A percentile compares a stretch with the other conserved stretches of the same genome.
These are phyloP conservation scores for Knipowitschia caucasica DNA, from an alignment of 2,797 vertebrate genomes.

Conservation along the genomic window DNA sequence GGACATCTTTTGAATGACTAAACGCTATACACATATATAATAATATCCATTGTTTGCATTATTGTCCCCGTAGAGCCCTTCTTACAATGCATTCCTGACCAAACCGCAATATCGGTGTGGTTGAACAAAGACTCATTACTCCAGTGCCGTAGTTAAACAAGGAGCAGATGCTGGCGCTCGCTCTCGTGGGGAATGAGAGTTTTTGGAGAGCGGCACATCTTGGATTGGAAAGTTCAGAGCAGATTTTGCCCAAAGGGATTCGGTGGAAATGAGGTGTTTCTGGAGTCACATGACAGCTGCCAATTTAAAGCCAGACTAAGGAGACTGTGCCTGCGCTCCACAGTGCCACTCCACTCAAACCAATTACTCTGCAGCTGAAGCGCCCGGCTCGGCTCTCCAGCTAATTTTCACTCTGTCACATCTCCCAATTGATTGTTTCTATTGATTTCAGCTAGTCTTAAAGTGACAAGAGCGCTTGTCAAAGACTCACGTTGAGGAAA, in stretches of 20 bases:
- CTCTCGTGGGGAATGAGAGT: constrained; percentile 13
- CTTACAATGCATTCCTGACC: constrained; percentile 14
- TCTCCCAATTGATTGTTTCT: constrained; percentile 33
- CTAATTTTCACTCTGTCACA: constrained; percentile 38
- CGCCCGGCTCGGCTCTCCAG: constrained; percentile 10
- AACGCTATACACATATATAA: no score
- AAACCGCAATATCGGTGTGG: constrained; percentile 22
- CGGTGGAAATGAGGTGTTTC: constrained; percentile 12
- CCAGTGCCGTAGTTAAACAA: constrained; percentile 25
- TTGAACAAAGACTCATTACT: constrained; percentile 21
- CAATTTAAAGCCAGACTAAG: constrained; percentile 24
- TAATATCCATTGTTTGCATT: constrained; percentile 17
- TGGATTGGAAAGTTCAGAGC: constrained; percentile 28
- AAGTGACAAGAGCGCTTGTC: constrained; percentile 16
- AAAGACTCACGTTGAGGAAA: constrained; percentile 10
- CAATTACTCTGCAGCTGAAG: constrained; percentile 36
- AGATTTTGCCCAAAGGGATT: constrained; percentile 22
- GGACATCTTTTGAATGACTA: no score
- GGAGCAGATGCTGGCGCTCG: background rate
- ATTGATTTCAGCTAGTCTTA: constrained; percentile 36
- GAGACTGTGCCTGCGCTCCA: constrained; percentile 7
- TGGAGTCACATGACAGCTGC: constrained; percentile 33
- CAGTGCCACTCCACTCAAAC: constrained; percentile 15
- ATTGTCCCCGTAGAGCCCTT: constrained; percentile 25
- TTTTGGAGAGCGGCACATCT: constrained; percentile 16